phyloP scores from a whole-genome alignment of 1,140 invertebrate genomes.

The Neodiprion lecontei region DNA sequence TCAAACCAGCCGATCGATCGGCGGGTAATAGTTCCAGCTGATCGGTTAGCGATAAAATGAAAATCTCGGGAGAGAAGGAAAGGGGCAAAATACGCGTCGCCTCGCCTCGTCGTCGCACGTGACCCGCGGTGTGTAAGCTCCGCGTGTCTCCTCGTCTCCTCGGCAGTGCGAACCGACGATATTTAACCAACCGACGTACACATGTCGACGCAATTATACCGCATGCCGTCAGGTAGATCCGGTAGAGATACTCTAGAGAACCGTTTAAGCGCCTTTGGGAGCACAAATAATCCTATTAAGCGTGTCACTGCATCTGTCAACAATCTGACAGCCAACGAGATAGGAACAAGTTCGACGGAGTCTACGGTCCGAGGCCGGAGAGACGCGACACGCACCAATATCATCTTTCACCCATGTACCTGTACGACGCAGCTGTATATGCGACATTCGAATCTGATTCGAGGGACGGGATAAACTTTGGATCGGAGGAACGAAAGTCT shows the following conservation, averaged over 20 bases:
- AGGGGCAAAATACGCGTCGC: too few relatives aligned
- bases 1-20: too few relatives aligned
- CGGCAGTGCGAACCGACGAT: too few relatives aligned
- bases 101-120: too few relatives aligned
- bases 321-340: constrained; percentile 51
- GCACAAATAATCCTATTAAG: constrained; percentile 60
- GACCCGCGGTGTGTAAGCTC: too few relatives aligned
- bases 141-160: too few relatives aligned
- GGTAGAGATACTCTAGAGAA: constrained; percentile 40
- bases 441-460: neutral
- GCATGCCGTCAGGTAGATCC: constrained; percentile 49
- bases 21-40: too few relatives aligned
- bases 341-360: constrained; percentile 3
- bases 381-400: neutral
- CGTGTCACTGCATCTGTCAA: constrained; percentile 52
- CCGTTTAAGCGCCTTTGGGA: constrained; percentile 48
- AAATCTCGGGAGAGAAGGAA: too few relatives aligned
- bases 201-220: constrained; percentile 48
- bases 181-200: constrained; percentile 12
- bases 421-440: neutral
- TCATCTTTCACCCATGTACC: neutral
- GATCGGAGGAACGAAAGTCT: too few relatives aligned
- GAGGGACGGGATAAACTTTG: neutral
- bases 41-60: too few relatives aligned
- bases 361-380: constrained; percentile 19